Base-by-base conservation (phyloP, 2,797 vertebrate genomes). In the Galaxias olidus region DNA sequence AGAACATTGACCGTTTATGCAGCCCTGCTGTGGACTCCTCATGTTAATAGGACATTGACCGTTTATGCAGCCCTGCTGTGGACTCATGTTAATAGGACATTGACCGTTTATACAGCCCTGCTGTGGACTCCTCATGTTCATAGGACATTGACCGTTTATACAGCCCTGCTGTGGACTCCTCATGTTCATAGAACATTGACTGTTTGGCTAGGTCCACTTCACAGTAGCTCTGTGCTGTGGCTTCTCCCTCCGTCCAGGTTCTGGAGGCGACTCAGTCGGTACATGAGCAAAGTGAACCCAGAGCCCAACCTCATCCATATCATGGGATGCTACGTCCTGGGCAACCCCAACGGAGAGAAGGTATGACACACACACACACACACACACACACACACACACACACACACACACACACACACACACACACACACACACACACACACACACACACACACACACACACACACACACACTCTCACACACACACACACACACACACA, bases 321-420 rank as follows among this genome's bases (percentile, higher is more conserved):
- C 75, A 98, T 99, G 97, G 98, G 98, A 83, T 98, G 96, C 83
- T 99, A 99, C 18, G 94, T 99, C 57, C 89, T 98, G 74, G 98
- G 98, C 63, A 99, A 99, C 91, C 96, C 96, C 66, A 99, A 99
- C 17, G 98, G 98, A 85, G 98, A 98, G 80, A 99, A 99, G 96
- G 97, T 98, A 88, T 4, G 13, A 96, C 98, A 88, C 4, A 8
- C 12, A 19, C 13, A 55, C 53, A 55, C 53, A 55, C 10, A 40
- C 3, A 19, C 14, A 60, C 13, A 14, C 1, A 53, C 61, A 43
- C 48, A 7, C 56, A 8, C n/a, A 4, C 13, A 10, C 41, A 15
- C 40, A 10, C 20, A 54, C 67, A 14, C 13, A 71, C 40, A 44
- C 53, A 14, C 9, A 54, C 4, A 17, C 56, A 44, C 56, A 45